Percentiles rank a stretch among this genome's conserved stretches.
phyloP scores from a whole-genome alignment of 1,140 invertebrate species.

The Zaprionus gabonicus region DNA sequence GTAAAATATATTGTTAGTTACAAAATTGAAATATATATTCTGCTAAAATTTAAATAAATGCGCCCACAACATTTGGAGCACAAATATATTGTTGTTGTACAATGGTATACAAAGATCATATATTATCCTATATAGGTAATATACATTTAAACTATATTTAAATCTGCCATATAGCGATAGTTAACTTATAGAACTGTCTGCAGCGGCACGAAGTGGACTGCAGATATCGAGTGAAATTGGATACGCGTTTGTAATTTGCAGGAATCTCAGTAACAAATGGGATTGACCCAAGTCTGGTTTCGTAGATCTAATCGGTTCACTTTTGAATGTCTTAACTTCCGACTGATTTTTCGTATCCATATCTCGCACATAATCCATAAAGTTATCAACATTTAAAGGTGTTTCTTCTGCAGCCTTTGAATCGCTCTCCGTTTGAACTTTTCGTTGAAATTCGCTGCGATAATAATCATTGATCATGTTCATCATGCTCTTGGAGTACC shows the following conservation, averaged over 20 bases:
- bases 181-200: slow-evolving; percentile 40
- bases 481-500: slow-evolving; percentile 79
- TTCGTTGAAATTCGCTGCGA: slow-evolving; percentile 76
- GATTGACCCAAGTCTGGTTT: background rate
- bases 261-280: slow-evolving; percentile 38
- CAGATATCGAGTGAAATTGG: slow-evolving; percentile 35
- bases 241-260: slow-evolving; percentile 55
- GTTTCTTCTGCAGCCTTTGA: slow-evolving; percentile 27
- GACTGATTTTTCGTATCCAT: slow-evolving; percentile 41
- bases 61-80: slow-evolving; percentile 31
- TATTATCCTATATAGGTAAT: background rate
- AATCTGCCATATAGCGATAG: background rate
- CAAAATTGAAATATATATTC: slow-evolving; percentile 64
- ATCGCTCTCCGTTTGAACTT: slow-evolving; percentile 45
- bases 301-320: background rate
- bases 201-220: slow-evolving; percentile 1
- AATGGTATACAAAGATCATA: background rate
- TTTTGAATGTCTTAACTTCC: background rate
- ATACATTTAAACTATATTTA: background rate
- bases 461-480: slow-evolving; percentile 84
- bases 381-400: slow-evolving; percentile 68
- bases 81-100: slow-evolving; percentile 9
- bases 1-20: slow-evolving; percentile 47
- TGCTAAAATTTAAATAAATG: slow-evolving; percentile 69
- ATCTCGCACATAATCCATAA: slow-evolving; percentile 74